These are phyloP conservation scores for Perithous albicinctus DNA, from an alignment of 2,888 invertebrate genomes.

Conservation along the genomic window DNA sequence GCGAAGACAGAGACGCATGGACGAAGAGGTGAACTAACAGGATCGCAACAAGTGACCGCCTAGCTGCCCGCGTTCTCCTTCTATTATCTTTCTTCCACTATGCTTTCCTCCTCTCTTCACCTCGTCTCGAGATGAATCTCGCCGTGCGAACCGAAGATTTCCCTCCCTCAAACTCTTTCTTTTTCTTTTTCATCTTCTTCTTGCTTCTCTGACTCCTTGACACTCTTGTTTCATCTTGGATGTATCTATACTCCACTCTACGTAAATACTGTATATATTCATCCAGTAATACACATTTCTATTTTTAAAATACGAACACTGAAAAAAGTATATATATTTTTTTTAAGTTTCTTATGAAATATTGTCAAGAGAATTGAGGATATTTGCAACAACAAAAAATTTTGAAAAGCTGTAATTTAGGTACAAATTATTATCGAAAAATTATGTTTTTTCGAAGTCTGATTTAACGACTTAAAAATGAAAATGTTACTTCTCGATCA, in stretches of 20 bases:
- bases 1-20: conserved; percentile 68
- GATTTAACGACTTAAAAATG: not conserved
- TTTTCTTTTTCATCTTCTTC: conserved; percentile 21
- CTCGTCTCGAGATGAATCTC: conserved; percentile 50
- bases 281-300: not conserved
- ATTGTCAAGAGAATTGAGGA: not conserved
- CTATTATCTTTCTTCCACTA: conserved; percentile 73
- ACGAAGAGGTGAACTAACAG: conserved; percentile 82
- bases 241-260: not conserved
- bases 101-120: conserved; percentile 46
- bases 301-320: too few relatives aligned
- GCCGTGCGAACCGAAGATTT: conserved; percentile 41
- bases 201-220: conserved; percentile 25
- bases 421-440: not conserved
- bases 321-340: not conserved
- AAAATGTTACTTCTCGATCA: not conserved
- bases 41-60: conserved; percentile 82
- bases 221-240: conserved; percentile 8
- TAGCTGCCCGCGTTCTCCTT: conserved; percentile 77
- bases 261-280: conserved; percentile 1
- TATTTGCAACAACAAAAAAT: not conserved
- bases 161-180: conserved; percentile 24
- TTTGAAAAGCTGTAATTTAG: not conserved
- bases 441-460: not conserved
- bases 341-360: not conserved